Conservation (phyloP, 2,888 invertebrate species). For the Ernsta delagoae region DNA sequence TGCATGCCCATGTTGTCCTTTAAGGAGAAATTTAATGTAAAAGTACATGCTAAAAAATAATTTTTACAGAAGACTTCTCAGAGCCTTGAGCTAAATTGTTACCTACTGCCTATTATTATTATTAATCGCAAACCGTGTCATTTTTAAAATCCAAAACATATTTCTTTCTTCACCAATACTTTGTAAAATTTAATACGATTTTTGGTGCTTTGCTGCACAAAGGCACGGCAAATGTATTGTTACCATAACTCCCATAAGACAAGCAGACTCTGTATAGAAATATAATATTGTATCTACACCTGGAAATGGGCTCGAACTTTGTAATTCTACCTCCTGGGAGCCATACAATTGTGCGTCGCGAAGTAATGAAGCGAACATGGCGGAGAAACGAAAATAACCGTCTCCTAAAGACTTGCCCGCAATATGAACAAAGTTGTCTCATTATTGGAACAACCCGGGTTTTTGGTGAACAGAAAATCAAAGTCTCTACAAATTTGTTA, state of each 20-base stretch:
- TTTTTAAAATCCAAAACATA: too few relatives aligned
- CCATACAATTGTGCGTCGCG: constrained; percentile 33
- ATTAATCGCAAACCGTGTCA: too few relatives aligned
- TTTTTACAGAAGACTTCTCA: too few relatives aligned
- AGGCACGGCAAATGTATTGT: not conserved
- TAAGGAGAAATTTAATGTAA: too few relatives aligned
- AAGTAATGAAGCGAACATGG: constrained; percentile 34
- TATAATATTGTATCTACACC: constrained; percentile 32
- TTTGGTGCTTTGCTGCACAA: too few relatives aligned
- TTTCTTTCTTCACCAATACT: too few relatives aligned
- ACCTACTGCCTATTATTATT: too few relatives aligned
- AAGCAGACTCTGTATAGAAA: constrained; percentile 20
- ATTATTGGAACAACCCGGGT: constrained; percentile 18
- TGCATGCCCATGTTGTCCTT: too few relatives aligned
- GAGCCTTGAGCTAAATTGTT: too few relatives aligned
- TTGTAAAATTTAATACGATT: too few relatives aligned
- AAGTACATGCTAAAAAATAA: too few relatives aligned
- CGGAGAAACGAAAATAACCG: constrained; percentile 29
- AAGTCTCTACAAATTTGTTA: not conserved
- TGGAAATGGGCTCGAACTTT: constrained; percentile 30
- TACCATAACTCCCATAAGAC: not conserved
- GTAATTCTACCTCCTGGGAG: constrained; percentile 35
- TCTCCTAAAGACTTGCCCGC: constrained; percentile 23
- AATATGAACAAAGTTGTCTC: constrained; percentile 34
- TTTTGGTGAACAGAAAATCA: constrained; percentile 9